Evolutionary conservation across 2,888 invertebrate genomes (phyloP).

Genomic region (Drosophila neonasuta): DNA sequence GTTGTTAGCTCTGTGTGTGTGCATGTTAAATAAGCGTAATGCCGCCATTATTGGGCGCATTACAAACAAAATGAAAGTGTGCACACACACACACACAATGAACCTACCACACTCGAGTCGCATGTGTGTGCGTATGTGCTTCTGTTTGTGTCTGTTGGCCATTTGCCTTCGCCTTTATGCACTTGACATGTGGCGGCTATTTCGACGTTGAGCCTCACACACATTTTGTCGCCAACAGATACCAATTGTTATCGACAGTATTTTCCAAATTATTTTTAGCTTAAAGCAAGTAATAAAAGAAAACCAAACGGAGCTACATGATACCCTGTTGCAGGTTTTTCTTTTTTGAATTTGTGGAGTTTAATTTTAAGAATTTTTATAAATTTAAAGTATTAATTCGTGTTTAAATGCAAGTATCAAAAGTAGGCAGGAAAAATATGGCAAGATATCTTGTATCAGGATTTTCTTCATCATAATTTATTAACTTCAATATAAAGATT

Average conservation of each 20-base stretch:
- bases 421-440: too few species aligned
- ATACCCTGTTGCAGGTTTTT: neutral
- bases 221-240: constrained; percentile 19
- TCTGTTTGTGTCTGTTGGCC: constrained; percentile 28
- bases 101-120: constrained; percentile 18
- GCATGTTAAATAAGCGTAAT: constrained; percentile 78
- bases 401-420: too few species aligned
- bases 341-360: too few species aligned
- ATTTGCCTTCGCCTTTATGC: constrained; percentile 43
- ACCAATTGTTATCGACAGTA: constrained; percentile 18
- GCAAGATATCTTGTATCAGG: too few species aligned
- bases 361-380: too few species aligned
- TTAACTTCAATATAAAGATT: too few species aligned
- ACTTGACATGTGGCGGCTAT: constrained; percentile 46
- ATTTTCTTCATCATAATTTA: too few species aligned
- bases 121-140: constrained; percentile 15
- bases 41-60: constrained; percentile 76
- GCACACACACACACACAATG: constrained; percentile 33
- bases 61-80: constrained; percentile 73
- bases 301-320: neutral
- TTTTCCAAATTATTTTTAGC: constrained; percentile 6
- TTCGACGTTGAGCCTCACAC: constrained; percentile 6
- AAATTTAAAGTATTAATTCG: too few species aligned
- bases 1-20: constrained; percentile 38
- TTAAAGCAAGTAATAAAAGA: neutral